Percentiles rank a stretch among this genome's conserved stretches.
phyloP scores from a whole-genome alignment of 2,888 invertebrate species.

The Drosophila mayaguana region DNA sequence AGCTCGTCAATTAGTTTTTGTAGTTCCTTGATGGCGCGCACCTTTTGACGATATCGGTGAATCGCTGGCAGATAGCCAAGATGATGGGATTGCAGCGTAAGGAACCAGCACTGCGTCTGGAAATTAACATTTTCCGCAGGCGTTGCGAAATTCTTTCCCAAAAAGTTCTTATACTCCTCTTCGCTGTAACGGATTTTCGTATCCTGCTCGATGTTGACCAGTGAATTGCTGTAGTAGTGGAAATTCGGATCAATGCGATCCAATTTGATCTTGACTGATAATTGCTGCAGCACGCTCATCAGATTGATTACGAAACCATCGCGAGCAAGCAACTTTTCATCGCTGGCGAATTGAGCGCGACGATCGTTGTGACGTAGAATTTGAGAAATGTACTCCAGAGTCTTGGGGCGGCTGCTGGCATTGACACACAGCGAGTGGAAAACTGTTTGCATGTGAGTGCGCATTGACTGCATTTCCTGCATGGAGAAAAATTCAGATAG shows the following conservation, averaged over 20 bases:
- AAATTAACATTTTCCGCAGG: constrained; percentile 91
- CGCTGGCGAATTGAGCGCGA: constrained; percentile 95
- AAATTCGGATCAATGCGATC: constrained; percentile 96
- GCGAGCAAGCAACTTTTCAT: constrained; percentile 93
- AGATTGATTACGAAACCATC: constrained; percentile 98
- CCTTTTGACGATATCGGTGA: constrained; percentile 92
- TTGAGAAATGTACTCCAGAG: constrained; percentile 92
- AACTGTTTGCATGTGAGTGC: constrained; percentile 91
- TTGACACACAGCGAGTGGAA: constrained; percentile 94
- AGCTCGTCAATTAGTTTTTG: constrained; percentile 95
- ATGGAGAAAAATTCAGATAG: background rate
- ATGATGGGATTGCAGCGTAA: constrained; percentile 97
- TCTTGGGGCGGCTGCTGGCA: constrained; percentile 91
- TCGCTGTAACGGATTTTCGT: constrained; percentile 93
- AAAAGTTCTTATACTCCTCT: constrained; percentile 88
- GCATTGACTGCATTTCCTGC: constrained; percentile 92
- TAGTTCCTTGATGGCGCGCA: constrained; percentile 90
- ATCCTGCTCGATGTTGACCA: constrained; percentile 91
- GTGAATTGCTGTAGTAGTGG: constrained; percentile 92
- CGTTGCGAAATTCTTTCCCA: constrained; percentile 68
- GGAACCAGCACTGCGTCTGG: constrained; percentile 98
- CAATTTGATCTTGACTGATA: constrained; percentile 95
- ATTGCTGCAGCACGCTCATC: constrained; percentile 94
- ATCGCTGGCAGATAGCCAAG: constrained; percentile 95
- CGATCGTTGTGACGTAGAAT: constrained; percentile 93